Evolutionary conservation across 1,140 invertebrate genomes (phyloP).

Genomic region (Halyomorpha halys): DNA sequence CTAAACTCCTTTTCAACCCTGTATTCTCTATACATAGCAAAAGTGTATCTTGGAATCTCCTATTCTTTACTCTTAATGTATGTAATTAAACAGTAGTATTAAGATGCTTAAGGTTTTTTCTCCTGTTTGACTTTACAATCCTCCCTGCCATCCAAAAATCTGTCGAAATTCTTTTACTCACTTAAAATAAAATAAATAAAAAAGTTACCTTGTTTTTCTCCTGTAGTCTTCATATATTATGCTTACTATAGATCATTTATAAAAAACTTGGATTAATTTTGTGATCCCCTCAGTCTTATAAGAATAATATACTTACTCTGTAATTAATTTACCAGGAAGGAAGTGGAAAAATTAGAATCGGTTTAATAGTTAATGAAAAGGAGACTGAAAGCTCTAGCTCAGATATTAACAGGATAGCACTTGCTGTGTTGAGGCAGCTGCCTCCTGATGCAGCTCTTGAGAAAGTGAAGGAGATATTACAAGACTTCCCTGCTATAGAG

Average conservation of each 20-base stretch:
- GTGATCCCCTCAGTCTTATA: too few species aligned
- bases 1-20: too few species aligned
- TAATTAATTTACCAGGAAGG: constrained; percentile 39
- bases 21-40: too few species aligned
- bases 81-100: too few species aligned
- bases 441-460: constrained; percentile 8
- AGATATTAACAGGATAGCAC: constrained; percentile 33
- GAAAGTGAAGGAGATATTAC: constrained; percentile 3
- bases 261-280: too few species aligned
- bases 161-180: background rate
- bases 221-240: too few species aligned
- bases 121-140: too few species aligned
- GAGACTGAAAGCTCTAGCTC: background rate
- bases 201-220: background rate
- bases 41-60: too few species aligned
- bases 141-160: too few species aligned
- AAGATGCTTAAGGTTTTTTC: too few species aligned
- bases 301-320: background rate
- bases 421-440: constrained; percentile 33
- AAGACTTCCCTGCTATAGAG: constrained; percentile 29
- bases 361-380: constrained; percentile 51
- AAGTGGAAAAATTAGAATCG: constrained; percentile 46
- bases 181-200: constrained; percentile 5
- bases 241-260: background rate
- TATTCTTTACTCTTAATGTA: too few species aligned